A percentile compares a stretch with the other conserved stretches of the same genome.
phyloP scores from a whole-genome alignment of 2,888 invertebrate genomes.

The Abrostola triplasia region DNA sequence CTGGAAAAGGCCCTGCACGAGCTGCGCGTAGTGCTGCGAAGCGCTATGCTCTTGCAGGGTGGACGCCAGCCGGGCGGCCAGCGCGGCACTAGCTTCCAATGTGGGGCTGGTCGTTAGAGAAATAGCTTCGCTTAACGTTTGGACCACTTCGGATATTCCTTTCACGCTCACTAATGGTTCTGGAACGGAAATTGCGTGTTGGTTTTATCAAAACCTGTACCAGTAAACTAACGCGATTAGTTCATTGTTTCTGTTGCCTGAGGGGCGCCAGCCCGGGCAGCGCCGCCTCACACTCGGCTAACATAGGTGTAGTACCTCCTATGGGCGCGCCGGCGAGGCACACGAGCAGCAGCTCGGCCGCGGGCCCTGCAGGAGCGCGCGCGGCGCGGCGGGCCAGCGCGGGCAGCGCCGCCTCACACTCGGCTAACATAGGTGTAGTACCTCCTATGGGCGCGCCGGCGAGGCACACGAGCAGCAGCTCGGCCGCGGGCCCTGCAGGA shows the following conservation, averaged over 20 bases:
- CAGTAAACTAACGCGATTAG: neutral
- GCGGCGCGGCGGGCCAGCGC: too few relatives aligned
- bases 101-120: constrained; percentile 3
- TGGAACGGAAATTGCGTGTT: constrained; percentile 29
- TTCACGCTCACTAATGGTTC: constrained; percentile 59
- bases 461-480: too few relatives aligned
- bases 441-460: too few relatives aligned
- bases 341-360: too few relatives aligned
- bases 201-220: neutral
- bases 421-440: too few relatives aligned
- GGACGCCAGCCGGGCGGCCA: constrained; percentile 54
- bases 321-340: too few relatives aligned
- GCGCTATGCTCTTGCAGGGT: constrained; percentile 38
- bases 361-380: too few relatives aligned
- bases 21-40: constrained; percentile 26
- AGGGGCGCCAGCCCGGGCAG: neutral
- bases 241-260: neutral
- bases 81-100: constrained; percentile 26
- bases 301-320: too few relatives aligned
- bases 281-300: neutral
- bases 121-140: constrained; percentile 10
- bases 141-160: constrained; percentile 46
- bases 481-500: too few relatives aligned
- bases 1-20: constrained; percentile 50
- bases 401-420: too few relatives aligned